These are phyloP conservation scores for Neolamprologus modestus DNA, from an alignment of 2,113 vertebrate species.

Conservation along the genomic window DNA sequence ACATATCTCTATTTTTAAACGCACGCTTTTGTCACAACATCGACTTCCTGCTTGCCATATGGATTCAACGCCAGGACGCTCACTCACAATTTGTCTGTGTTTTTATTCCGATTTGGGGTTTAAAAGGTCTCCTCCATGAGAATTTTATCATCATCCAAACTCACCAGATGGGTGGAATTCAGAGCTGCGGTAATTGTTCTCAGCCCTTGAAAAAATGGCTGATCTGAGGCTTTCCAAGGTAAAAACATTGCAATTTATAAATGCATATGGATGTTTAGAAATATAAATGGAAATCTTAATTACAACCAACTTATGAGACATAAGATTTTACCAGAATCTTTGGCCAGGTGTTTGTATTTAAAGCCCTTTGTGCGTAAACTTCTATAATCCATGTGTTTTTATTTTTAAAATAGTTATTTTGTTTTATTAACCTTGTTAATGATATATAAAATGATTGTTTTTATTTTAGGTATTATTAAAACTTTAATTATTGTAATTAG, in stretches of 20 bases:
- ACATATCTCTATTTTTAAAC: slow-evolving; percentile 33
- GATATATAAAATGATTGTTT: no score
- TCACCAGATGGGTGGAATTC: background rate
- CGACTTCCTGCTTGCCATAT: background rate
- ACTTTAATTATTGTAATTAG: background rate
- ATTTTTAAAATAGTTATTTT: background rate
- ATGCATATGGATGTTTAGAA: background rate
- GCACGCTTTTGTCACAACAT: background rate
- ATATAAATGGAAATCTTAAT: background rate
- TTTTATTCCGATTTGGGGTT: background rate
- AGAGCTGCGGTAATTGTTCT: background rate
- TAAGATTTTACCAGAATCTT: background rate
- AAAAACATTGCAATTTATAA: background rate
- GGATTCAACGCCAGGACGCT: background rate
- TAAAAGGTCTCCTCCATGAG: background rate
- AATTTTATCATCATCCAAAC: background rate
- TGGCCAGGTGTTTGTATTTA: background rate
- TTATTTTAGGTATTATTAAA: background rate
- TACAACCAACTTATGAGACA: background rate
- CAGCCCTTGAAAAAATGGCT: background rate
- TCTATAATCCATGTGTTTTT: background rate
- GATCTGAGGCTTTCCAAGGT: background rate
- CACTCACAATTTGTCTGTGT: background rate
- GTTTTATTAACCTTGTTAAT: background rate
- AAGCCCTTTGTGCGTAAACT: background rate